A percentile compares a stretch with the other conserved stretches of the same genome.
Conservation (phyloP, 2,888 invertebrate species). For the Caradrina clavipalpis region DNA sequence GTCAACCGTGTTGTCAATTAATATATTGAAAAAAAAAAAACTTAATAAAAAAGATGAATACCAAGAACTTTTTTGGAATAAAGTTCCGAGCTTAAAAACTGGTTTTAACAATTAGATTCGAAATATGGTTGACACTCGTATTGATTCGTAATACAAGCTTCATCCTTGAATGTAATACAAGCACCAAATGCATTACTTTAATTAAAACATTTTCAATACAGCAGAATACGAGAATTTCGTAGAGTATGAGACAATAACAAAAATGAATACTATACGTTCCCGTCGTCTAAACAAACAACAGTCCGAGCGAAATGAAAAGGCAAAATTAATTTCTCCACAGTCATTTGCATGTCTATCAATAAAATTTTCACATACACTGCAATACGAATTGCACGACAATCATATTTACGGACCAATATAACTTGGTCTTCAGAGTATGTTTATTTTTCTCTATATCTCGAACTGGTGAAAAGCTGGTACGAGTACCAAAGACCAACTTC, state of each 20-base stretch:
- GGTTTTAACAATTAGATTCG: no score
- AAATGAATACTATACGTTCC: no score
- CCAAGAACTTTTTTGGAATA: no score
- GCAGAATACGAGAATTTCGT: slow-evolving; percentile 17
- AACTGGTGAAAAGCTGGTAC: slow-evolving; percentile 30
- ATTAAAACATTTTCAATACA: slow-evolving; percentile 2
- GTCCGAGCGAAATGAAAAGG: slow-evolving; percentile 28
- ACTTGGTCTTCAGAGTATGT: slow-evolving; percentile 40
- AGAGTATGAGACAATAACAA: not conserved
- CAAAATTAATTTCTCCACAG: slow-evolving; percentile 48
- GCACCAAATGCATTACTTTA: not conserved
- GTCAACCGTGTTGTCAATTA: no score
- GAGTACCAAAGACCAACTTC: slow-evolving; percentile 63
- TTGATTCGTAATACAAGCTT: not conserved
- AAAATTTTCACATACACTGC: slow-evolving; percentile 41
- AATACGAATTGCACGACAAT: slow-evolving; percentile 54
- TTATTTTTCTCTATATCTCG: slow-evolving; percentile 28
- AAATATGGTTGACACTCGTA: no score
- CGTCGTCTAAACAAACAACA: slow-evolving; percentile 33
- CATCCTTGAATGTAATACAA: not conserved
- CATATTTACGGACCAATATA: slow-evolving; percentile 46
- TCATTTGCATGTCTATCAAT: slow-evolving; percentile 52
- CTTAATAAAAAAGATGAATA: no score
- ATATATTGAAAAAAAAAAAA: no score
- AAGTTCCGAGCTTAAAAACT: no score